Evolutionary conservation across 2,797 vertebrate genomes (phyloP), one percentile per base, ranked within the genome.

Genomic region (Nasua narica): DNA sequence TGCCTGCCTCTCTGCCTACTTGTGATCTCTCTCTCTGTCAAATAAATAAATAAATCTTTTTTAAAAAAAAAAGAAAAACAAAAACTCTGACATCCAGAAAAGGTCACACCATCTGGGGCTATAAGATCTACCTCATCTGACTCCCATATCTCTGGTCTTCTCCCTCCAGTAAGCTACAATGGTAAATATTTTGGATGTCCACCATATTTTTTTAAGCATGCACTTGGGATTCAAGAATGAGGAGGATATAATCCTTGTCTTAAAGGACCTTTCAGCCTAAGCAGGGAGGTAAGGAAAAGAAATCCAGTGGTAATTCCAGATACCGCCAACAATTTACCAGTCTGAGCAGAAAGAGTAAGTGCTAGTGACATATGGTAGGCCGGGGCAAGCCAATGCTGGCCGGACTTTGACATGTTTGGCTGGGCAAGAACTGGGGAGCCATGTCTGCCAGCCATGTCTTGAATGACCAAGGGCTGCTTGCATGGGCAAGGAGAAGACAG

Each of bases 361-460:
- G 3, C 27, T n/a, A 19, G 5, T 1, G 19, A 46, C n/a, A 3
- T 10, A 2, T 0, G 18, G 16, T 1, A 0, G 19, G 67, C 27
- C 0, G 0, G 21, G 2, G 27, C 15, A 78, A 92, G n/a, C 19
- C n/a, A 13, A 46, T 1, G 0, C 15, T 29, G 29, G 48, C 15
- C 5, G 2, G 37, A 25, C 18, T 72, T n/a, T 32, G 52, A 89
- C 6, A 0, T 40, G 12, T 32, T 12, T 2, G 4, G 13, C 21
- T 27, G 5, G 40, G 10, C 6, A 86, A 60, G 37, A 15, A 37
- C n/a, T 0, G 2, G 15, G 70, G 32, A 29, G 14, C 15, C 18
- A 1, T 12, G 5, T 18, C 3, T 52, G 7, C 8, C 9, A 40
- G 16, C 21, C 37, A 65, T 11, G 11, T 58, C 56, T 27, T 27